Evolutionary conservation across 2,888 invertebrate species (phyloP).

Genomic region (Scaeva pyrastri): DNA sequence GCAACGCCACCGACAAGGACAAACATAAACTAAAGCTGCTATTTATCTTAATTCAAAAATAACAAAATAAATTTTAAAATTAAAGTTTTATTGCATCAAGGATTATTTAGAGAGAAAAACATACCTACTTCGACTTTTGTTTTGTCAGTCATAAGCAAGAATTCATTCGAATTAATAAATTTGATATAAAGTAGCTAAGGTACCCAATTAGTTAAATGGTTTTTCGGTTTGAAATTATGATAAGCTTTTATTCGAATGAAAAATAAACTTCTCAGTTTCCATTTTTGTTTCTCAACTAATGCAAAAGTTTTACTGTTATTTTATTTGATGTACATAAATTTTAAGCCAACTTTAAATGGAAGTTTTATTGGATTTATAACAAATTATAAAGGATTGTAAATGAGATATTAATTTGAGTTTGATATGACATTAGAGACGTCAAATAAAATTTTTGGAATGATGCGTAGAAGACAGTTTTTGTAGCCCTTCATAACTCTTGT

Average conservation of each 20-base stretch:
- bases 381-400: slow-evolving; percentile 9
- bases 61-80: background rate
- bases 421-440: too few species aligned
- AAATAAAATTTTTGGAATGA: too few species aligned
- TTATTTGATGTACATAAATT: background rate
- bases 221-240: slow-evolving; percentile 1
- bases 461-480: too few species aligned
- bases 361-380: background rate
- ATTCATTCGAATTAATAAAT: slow-evolving; percentile 42
- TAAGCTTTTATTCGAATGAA: background rate
- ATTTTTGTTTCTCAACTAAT: background rate
- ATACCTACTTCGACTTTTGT: too few species aligned
- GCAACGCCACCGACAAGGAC: background rate
- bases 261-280: background rate
- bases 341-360: background rate
- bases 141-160: slow-evolving; percentile 15
- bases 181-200: slow-evolving; percentile 11
- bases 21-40: background rate
- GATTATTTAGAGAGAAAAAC: background rate
- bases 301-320: background rate
- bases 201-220: slow-evolving; percentile 32
- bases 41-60: slow-evolving; percentile 27
- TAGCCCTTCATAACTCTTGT: too few species aligned
- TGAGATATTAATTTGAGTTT: slow-evolving; percentile 1
- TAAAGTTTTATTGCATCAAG: slow-evolving; percentile 3